Evolutionary conservation across 64 coral and sea anemone genomes (phyloP), one percentile per base, ranked within the genome.

Genomic region (Hydrozoanthus tunicans): DNA sequence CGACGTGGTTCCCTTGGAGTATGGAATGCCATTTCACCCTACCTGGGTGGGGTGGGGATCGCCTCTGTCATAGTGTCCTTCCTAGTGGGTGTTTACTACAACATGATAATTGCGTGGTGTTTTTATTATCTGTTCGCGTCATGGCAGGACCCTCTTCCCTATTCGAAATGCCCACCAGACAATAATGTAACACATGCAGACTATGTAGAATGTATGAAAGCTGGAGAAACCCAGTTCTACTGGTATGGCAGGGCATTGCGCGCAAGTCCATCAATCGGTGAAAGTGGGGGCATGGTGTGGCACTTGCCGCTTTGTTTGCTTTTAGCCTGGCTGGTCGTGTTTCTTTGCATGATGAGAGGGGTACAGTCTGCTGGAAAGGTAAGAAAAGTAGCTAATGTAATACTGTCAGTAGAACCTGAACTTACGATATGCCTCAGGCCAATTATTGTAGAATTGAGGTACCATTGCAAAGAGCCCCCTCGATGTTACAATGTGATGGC

Each of bases 31-130:
- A 99, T 99, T 43, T 91, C 91, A 9, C 97, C 97, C 14, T 99
- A 94, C 76, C 92, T 99, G 89, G 97, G 97, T 20, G 97, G 97
- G 26, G 82, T 99, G 13, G 97, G 97, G 0, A 95, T 90, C 73
- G 94, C 94, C 58, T 95, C 89, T 0, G 83, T 99, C 43, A 82
- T 96, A 6, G 96, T 99, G 12, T 99, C 93, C 9, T 83, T 96
- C 4, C 65, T 99, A 51, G 97, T 99, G 17, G 91, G 89, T 25
- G 91, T 99, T 9, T 99, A 99, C 79, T 99, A 99, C 84, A 99
- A 99, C 73, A 99, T 99, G 97, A 94, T 99, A 53, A 99, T 99
- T 59, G 92, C 94, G 10, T 99, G 97, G 97, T 92, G 92, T 60
- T 99, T 99, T n/a, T 99, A 94, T 20, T 99, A 99, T 24, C 78